These are phyloP conservation scores for Polydesmus complanatus DNA, from an alignment of 2,888 invertebrate species.

Conservation along the genomic window DNA sequence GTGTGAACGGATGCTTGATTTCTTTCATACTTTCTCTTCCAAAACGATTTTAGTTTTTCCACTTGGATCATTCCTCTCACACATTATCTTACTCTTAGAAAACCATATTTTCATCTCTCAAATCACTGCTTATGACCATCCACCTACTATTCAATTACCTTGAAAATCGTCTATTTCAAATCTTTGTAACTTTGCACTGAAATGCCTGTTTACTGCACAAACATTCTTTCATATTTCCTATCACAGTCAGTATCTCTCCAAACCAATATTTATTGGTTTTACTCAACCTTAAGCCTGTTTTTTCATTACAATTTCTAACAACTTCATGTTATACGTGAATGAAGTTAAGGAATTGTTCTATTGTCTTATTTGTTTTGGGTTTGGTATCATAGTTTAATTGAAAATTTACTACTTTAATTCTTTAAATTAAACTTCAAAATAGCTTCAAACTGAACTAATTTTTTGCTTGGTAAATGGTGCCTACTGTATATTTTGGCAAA, in stretches of 20 bases:
- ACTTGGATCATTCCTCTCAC: background rate
- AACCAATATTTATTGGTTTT: background rate
- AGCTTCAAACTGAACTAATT: too few relatives aligned
- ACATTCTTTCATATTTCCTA: background rate
- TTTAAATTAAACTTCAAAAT: too few relatives aligned
- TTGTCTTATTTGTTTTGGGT: too few relatives aligned
- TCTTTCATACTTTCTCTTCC: background rate
- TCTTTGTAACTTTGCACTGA: background rate
- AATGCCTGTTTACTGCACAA: background rate
- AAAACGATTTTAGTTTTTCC: background rate
- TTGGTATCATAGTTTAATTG: background rate
- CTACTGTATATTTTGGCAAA: too few relatives aligned
- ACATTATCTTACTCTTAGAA: background rate
- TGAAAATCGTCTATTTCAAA: background rate
- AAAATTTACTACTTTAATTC: background rate
- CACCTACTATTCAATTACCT: background rate
- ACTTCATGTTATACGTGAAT: background rate
- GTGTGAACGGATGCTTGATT: background rate
- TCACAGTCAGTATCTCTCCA: background rate
- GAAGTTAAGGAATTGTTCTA: background rate
- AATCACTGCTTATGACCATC: background rate
- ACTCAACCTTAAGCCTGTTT: background rate
- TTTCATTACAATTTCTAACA: background rate
- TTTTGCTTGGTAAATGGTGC: too few relatives aligned
- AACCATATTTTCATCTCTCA: background rate